A percentile compares a stretch with the other conserved stretches of the same genome.
Conservation (phyloP, 1,140 invertebrate genomes). For the Lepeophtheirus salmonis region DNA sequence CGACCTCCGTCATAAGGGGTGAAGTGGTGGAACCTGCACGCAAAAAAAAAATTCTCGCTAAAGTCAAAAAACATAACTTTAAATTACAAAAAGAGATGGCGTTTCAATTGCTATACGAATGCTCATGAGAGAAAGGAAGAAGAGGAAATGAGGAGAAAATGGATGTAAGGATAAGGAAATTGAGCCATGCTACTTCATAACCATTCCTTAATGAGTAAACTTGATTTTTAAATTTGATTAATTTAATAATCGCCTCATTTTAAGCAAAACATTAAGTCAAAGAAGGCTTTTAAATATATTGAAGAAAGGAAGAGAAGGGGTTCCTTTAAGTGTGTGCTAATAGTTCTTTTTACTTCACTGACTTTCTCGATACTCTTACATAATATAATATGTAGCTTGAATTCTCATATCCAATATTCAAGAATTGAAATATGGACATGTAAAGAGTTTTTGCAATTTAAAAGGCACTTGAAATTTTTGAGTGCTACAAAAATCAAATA, state of each 20-base stretch:
- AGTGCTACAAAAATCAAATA: too few species aligned
- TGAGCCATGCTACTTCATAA: too few species aligned
- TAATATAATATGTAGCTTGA: too few species aligned
- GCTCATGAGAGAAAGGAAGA: not conserved
- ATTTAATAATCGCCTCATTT: too few species aligned
- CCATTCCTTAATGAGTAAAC: too few species aligned
- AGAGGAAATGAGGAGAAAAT: not conserved
- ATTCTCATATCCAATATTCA: not conserved
- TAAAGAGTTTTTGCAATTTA: not conserved
- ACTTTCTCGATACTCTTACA: not conserved
- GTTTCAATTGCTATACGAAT: not conserved
- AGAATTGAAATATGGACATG: not conserved
- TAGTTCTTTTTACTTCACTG: too few species aligned
- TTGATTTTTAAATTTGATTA: too few species aligned
- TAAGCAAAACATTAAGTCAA: too few species aligned
- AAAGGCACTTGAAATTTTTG: not conserved
- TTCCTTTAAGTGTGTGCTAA: too few species aligned
- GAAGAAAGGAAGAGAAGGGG: not conserved
- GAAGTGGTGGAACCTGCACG: not conserved
- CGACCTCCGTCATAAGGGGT: too few species aligned
- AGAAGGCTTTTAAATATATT: too few species aligned
- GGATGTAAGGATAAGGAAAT: too few species aligned
- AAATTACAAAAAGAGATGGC: not conserved
- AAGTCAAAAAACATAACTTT: not conserved
- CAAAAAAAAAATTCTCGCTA: not conserved